Conservation (phyloP, 2,888 invertebrate species). For the Incurvaria masculella region DNA sequence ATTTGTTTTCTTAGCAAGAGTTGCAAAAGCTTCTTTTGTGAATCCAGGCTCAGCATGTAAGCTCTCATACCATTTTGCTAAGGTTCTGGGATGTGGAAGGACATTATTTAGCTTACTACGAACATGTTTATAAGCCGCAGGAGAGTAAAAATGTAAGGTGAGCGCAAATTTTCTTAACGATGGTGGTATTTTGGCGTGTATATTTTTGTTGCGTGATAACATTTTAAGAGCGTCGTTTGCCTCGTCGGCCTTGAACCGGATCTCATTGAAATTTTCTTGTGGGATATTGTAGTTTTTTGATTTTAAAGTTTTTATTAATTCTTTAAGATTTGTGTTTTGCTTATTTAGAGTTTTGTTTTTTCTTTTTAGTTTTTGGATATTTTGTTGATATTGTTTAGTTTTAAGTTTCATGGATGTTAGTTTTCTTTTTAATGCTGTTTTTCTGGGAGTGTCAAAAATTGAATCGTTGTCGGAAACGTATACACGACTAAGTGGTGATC, state of each 20-base stretch:
- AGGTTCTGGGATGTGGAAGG: constrained; percentile 11
- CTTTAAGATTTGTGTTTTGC: background rate
- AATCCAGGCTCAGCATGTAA: constrained; percentile 6
- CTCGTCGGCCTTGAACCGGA: background rate
- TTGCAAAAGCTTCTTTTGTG: constrained; percentile 11
- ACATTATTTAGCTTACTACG: constrained; percentile 5
- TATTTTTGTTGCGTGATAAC: background rate
- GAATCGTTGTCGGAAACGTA: constrained; percentile 7
- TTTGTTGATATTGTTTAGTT: no score
- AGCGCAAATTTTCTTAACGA: constrained; percentile 2
- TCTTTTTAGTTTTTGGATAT: no score
- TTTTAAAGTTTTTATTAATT: constrained; percentile 1
- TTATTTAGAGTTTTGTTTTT: constrained; percentile 1
- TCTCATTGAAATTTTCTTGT: background rate
- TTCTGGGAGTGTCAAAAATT: constrained; percentile 9
- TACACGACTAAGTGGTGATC: constrained; percentile 4
- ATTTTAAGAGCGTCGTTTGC: background rate
- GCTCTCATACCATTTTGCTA: constrained; percentile 11
- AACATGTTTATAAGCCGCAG: constrained; percentile 11
- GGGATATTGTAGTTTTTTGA: background rate
- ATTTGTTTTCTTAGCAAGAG: background rate
- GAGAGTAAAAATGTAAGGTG: constrained; percentile 8
- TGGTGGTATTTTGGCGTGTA: background rate
- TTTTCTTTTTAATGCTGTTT: constrained; percentile 6
- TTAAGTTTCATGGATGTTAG: background rate